Evolutionary conservation across 2,888 invertebrate genomes (phyloP).

Genomic region (Drosophila sordidula): DNA sequence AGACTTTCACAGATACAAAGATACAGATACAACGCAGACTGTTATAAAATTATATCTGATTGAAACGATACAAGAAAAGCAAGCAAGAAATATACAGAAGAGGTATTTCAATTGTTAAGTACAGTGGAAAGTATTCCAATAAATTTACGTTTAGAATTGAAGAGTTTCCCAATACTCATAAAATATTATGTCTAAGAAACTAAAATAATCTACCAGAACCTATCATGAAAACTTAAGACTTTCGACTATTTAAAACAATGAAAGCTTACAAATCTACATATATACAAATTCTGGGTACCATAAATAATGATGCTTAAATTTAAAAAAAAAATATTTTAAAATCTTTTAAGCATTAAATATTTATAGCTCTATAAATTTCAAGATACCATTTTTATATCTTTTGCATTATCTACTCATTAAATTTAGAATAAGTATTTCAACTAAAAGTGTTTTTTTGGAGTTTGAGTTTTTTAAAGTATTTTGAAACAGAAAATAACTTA

Average conservation of each 20-base stretch:
- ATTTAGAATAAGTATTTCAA: no score
- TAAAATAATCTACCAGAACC: neutral
- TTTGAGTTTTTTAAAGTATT: no score
- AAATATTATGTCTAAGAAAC: neutral
- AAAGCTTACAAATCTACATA: no score
- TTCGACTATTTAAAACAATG: neutral
- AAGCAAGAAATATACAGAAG: slow-evolving; percentile 16
- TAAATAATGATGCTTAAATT: neutral
- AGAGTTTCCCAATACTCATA: neutral
- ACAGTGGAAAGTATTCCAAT: slow-evolving; percentile 25
- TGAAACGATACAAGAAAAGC: slow-evolving; percentile 31
- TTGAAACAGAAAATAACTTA: no score
- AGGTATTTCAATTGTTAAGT: slow-evolving; percentile 41
- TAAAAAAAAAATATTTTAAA: neutral
- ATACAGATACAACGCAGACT: slow-evolving; percentile 37
- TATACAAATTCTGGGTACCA: neutral
- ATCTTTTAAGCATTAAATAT: no score
- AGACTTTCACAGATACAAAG: slow-evolving; percentile 44
- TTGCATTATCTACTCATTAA: no score
- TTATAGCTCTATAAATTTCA: no score
- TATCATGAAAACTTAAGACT: neutral
- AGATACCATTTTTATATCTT: no score
- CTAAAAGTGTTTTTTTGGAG: no score
- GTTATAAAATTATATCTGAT: slow-evolving; percentile 65
- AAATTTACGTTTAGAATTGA: no score